phyloP scores from a whole-genome alignment of 1,140 invertebrate species.

The Potamilus streckersoni region DNA sequence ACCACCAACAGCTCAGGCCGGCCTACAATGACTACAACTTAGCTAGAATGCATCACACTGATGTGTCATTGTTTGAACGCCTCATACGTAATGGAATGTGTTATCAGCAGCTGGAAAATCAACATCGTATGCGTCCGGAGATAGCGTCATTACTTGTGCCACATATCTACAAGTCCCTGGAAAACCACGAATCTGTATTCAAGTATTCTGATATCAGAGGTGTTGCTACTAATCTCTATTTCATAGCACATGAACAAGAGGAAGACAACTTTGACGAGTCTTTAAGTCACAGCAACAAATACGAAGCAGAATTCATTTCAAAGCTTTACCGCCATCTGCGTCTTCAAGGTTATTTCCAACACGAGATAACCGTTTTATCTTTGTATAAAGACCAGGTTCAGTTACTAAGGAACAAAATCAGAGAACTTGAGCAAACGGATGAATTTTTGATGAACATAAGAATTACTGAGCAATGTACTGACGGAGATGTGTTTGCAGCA shows the following conservation, averaged over 20 bases:
- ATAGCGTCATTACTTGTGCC: conserved; percentile 60
- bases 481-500: too few species aligned
- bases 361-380: conserved; percentile 63
- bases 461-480: background rate
- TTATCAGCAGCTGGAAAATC: conserved; percentile 51
- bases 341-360: conserved; percentile 54
- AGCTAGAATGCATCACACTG: conserved; percentile 54
- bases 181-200: conserved; percentile 21
- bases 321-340: conserved; percentile 55
- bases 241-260: conserved; percentile 16
- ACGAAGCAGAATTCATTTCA: conserved; percentile 52
- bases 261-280: conserved; percentile 37
- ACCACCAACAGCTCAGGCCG: conserved; percentile 72
- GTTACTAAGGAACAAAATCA: conserved; percentile 70
- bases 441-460: background rate
- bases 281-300: conserved; percentile 59
- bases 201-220: conserved; percentile 8
- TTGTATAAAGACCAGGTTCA: conserved; percentile 69
- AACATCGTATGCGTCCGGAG: conserved; percentile 48
- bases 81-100: conserved; percentile 57
- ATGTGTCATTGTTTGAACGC: conserved; percentile 67
- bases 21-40: conserved; percentile 58
- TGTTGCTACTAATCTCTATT: conserved; percentile 13
- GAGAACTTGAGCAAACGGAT: conserved; percentile 6
- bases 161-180: conserved; percentile 16